Evolutionary conservation across 2,888 invertebrate genomes (phyloP).

Genomic region (Ectemnius cavifrons): DNA sequence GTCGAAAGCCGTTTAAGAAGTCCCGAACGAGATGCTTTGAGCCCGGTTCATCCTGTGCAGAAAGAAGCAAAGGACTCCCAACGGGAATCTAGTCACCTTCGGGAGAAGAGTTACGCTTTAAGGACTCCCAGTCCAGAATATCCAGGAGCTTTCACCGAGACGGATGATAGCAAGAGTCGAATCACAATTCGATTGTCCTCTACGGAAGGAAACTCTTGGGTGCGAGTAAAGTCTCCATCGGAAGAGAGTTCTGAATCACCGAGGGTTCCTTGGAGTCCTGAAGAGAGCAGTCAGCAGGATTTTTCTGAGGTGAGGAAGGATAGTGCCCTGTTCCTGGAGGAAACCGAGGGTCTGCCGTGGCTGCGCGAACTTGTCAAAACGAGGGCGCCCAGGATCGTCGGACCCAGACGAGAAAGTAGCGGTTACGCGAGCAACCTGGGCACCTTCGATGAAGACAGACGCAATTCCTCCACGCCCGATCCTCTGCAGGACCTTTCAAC

Average conservation of each 20-base stretch:
- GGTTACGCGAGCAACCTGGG: constrained; percentile 71
- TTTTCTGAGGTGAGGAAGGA: constrained; percentile 64
- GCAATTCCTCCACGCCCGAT: constrained; percentile 54
- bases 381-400: constrained; percentile 42
- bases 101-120: not conserved
- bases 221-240: not conserved
- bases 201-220: not conserved
- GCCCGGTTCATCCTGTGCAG: not conserved
- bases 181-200: constrained; percentile 22
- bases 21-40: not conserved
- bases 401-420: constrained; percentile 70
- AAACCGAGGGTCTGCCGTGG: constrained; percentile 52
- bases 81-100: not conserved
- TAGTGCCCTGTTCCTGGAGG: constrained; percentile 69
- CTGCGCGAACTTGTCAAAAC: constrained; percentile 48
- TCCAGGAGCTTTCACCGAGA: not conserved
- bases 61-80: not conserved
- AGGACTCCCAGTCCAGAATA: not conserved
- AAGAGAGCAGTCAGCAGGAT: constrained; percentile 55
- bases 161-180: constrained; percentile 3
- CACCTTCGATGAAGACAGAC: constrained; percentile 72
- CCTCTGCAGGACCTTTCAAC: constrained; percentile 47
- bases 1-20: not conserved
- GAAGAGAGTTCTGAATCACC: constrained; percentile 22
- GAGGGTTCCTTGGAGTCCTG: constrained; percentile 41